These are phyloP conservation scores for Drosophila parabipectinata DNA, from an alignment of 1,140 invertebrate species.

Conservation along the genomic window DNA sequence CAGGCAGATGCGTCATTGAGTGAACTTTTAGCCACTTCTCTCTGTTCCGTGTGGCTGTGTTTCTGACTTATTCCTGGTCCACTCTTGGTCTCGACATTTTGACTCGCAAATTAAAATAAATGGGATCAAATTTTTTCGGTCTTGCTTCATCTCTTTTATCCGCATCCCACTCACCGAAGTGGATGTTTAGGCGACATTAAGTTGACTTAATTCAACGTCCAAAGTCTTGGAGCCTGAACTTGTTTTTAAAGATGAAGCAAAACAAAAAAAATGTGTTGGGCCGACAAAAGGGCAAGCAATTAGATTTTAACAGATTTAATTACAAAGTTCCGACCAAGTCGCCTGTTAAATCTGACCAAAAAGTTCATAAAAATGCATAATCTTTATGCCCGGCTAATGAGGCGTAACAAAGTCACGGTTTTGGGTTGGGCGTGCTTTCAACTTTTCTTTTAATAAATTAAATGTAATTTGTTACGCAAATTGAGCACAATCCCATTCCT, in stretches of 20 bases:
- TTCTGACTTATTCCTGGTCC: slow-evolving; percentile 51
- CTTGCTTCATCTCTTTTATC: slow-evolving; percentile 27
- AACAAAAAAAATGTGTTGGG: background rate
- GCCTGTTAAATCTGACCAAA: slow-evolving; percentile 51
- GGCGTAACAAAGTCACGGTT: slow-evolving; percentile 38
- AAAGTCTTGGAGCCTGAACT: slow-evolving; percentile 43
- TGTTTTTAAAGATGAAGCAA: slow-evolving; percentile 9
- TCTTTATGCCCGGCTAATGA: slow-evolving; percentile 55
- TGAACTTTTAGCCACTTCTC: slow-evolving; percentile 6
- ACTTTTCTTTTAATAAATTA: slow-evolving; percentile 54
- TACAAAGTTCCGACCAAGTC: slow-evolving; percentile 52
- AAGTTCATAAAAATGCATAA: slow-evolving; percentile 63
- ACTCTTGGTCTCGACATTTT: slow-evolving; percentile 70
- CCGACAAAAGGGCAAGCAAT: slow-evolving; percentile 37
- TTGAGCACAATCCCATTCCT: slow-evolving; percentile 25
- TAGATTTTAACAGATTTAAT: slow-evolving; percentile 65
- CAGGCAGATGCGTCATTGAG: slow-evolving; percentile 41
- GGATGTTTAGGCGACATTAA: slow-evolving; percentile 55
- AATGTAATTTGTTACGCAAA: slow-evolving; percentile 61
- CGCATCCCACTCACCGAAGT: slow-evolving; percentile 7
- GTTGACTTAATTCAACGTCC: slow-evolving; percentile 49
- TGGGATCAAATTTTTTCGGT: slow-evolving; percentile 62
- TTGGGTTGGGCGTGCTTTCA: slow-evolving; percentile 2
- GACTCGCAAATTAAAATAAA: slow-evolving; percentile 78
- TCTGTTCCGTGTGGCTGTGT: slow-evolving; percentile 2